phyloP scores from a whole-genome alignment of 2,797 vertebrate genomes.

The Hemitrygon akajei region DNA sequence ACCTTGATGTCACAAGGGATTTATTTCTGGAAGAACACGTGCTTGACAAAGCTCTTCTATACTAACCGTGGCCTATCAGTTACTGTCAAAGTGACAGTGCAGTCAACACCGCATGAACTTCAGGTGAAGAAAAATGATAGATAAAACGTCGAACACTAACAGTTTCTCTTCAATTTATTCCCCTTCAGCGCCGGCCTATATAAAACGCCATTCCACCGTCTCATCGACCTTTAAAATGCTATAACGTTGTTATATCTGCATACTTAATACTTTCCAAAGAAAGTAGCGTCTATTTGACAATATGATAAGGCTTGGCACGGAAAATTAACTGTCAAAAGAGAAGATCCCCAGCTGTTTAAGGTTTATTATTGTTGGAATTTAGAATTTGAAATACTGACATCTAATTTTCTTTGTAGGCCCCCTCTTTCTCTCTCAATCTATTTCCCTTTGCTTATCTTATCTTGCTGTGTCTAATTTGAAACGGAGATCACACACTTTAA shows the following conservation, averaged over 20 bases:
- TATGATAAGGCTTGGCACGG: neutral
- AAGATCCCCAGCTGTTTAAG: neutral
- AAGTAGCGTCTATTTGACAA: neutral
- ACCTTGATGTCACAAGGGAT: too few species aligned
- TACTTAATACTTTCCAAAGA: neutral
- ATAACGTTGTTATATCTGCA: neutral
- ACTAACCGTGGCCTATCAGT: neutral
- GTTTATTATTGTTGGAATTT: neutral
- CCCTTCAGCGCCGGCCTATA: neutral
- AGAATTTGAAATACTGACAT: neutral
- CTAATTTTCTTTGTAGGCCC: neutral
- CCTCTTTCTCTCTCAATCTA: neutral
- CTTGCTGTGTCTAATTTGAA: neutral
- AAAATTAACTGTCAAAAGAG: neutral
- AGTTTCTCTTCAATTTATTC: neutral
- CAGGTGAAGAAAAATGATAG: neutral
- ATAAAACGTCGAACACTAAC: neutral
- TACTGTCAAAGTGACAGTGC: neutral
- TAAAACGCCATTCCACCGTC: neutral
- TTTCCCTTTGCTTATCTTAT: neutral
- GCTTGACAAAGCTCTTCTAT: neutral
- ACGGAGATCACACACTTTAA: neutral
- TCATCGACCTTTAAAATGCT: neutral
- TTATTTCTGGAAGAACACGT: neutral
- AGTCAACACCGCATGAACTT: neutral